phyloP scores from a whole-genome alignment of 2,797 vertebrate species.

The Oryzias sinensis region DNA sequence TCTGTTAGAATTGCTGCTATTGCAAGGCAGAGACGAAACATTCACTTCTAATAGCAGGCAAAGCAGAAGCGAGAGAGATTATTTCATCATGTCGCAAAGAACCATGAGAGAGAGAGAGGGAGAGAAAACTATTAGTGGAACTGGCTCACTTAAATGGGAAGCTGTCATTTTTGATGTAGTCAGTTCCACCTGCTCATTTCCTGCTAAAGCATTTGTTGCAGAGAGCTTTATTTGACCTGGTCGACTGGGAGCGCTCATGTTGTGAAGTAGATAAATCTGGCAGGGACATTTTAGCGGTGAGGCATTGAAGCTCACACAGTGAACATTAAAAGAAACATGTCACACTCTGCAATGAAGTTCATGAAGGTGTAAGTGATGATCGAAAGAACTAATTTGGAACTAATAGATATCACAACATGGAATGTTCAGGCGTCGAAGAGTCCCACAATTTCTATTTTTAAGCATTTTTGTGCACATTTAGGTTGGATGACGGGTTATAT shows the following conservation, averaged over 20 bases:
- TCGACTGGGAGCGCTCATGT: slow-evolving; percentile 6
- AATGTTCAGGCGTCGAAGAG: no score
- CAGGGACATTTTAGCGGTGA: background rate
- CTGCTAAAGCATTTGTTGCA: background rate
- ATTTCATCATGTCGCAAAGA: slow-evolving; percentile 8
- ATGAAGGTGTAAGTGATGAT: background rate
- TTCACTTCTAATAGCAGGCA: background rate
- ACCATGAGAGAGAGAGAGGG: slow-evolving; percentile 3
- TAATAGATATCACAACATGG: no score
- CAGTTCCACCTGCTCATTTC: slow-evolving; percentile 1
- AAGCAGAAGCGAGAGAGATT: slow-evolving; percentile 7
- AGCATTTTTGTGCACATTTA: background rate
- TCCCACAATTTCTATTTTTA: background rate
- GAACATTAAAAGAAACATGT: background rate
- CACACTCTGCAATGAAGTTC: background rate
- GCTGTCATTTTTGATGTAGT: slow-evolving; percentile 14
- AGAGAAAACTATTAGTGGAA: slow-evolving; percentile 1
- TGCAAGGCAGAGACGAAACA: background rate
- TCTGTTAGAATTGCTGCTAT: background rate
- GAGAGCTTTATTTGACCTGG: background rate
- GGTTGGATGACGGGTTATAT: background rate
- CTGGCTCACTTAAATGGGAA: slow-evolving; percentile 2
- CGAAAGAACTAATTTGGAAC: no score
- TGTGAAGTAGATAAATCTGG: slow-evolving; percentile 4
- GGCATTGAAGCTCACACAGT: background rate